A percentile compares a stretch with the other conserved stretches of the same genome.
These are phyloP conservation scores for Euplexia lucipara DNA, from an alignment of 2,888 invertebrate genomes.

Conservation along the genomic window DNA sequence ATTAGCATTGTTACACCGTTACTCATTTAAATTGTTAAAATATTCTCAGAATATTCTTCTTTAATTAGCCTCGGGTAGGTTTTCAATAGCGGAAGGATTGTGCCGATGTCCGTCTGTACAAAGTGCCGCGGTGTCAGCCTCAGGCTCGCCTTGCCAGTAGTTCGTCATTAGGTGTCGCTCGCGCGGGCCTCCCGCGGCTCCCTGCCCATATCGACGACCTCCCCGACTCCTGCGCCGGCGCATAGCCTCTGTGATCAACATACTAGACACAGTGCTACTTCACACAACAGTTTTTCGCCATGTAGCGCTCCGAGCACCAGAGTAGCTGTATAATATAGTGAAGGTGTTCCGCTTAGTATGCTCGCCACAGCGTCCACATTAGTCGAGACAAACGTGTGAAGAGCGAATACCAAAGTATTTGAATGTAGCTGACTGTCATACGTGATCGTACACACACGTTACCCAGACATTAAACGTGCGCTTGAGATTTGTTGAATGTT, in stretches of 20 bases:
- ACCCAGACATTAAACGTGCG: not conserved
- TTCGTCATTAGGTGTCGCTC: not conserved
- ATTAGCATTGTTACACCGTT: constrained; percentile 63
- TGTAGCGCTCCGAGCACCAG: not conserved
- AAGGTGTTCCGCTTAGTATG: constrained; percentile 23
- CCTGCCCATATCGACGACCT: not conserved
- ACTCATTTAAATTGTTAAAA: constrained; percentile 68
- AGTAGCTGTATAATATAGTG: not conserved
- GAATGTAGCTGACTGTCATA: constrained; percentile 38
- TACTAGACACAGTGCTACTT: not conserved
- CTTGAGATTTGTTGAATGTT: not conserved
- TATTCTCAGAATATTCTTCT: constrained; percentile 62
- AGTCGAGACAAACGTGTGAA: constrained; percentile 31
- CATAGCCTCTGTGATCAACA: not conserved
- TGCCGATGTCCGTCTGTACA: constrained; percentile 11
- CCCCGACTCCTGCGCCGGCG: not conserved
- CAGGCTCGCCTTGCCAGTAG: constrained; percentile 5
- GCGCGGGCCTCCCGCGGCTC: constrained; percentile 17
- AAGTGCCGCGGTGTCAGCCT: not conserved
- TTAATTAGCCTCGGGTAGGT: constrained; percentile 55
- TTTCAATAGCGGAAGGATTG: constrained; percentile 47
- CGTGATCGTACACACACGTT: constrained; percentile 13
- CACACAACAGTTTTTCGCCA: not conserved
- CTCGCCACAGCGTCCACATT: constrained; percentile 26
- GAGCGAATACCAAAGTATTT: constrained; percentile 44